Evolutionary conservation across 2,113 vertebrate species (phyloP), one percentile per base, ranked within the genome.

Genomic region (Nesospiza acunhae): DNA sequence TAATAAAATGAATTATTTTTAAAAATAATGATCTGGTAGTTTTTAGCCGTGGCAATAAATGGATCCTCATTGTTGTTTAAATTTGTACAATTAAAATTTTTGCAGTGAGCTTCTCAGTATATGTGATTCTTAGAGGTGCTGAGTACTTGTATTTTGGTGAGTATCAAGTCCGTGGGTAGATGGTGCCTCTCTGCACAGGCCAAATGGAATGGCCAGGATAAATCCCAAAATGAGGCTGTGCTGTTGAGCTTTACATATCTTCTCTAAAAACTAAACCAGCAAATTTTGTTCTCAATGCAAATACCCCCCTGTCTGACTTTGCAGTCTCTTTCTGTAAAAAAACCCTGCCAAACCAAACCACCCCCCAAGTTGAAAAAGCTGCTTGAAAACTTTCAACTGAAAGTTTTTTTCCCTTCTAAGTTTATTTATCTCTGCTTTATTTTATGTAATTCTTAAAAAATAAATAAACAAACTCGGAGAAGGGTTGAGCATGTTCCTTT

Each of bases 91-190:
- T 31, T 92, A 37, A 22, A 39, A 41, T 72, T 74, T 62, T 55
- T 78, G 28, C 42, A 53, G 7, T 50, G 77, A 72, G 16, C 24
- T 52, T 46, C 20, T 50, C 12, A 4, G 20, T 33, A 8, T 4
- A 4, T 12, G 23, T 35, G 59, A 59, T 52, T 49, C 53, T 27
- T 30, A 68, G 84, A 76, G 30, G 58, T 50, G 58, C 58, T 2
- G 28, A 41, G 19, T 58, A 76, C 28, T 80, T 58, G 13, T 0
- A 26, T 80, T 62, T 33, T 72, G 58, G 14, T 21, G 17, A 0
- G 0, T 39, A 28, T 75, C 11, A 10, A 21, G 18, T 39, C 52
- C 0, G 0, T n/a, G 50, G 20, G 41, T 60, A 31, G 35, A 14
- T 37, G 60, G 26, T 22, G 47, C 15, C 20, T 53, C 13, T 63